Evolutionary conservation across 2,888 invertebrate genomes (phyloP), one percentile per base, ranked within the genome.

Genomic region (Meliscaeva auricollis): DNA sequence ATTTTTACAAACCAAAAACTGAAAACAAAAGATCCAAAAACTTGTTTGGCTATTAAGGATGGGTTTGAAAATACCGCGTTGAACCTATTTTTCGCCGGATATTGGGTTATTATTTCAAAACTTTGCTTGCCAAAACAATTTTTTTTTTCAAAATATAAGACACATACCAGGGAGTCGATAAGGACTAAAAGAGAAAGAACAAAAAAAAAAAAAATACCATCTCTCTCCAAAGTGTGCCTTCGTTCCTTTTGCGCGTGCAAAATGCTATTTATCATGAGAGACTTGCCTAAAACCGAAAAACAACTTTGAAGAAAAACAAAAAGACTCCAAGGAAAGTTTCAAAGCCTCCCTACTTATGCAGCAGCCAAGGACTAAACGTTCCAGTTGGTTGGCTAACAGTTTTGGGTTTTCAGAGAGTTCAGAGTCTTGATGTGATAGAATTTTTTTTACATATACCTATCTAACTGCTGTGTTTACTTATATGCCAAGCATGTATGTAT

Each of bases 241-340:
- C 11, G 46, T 48, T 48, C 20, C 8, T 48, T 48, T 20, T 2
- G 48, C 35, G 82, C 69, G 79, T 79, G 69, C 56, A 70, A 56
- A 74, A 68, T 70, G 64, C 66, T 56, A 80, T 84, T 84, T 68
- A 84, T 84, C 80, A 80, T 76, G 52, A 50, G 50, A 35, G 48
- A 66, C 35, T 72, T 64, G 64, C 75, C 35, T 32, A 52, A 66
- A 69, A 41, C 66, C 46, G 30, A 77, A 69, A 78, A 68, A 69
- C 54, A 56, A 69, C 48, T 50, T 1, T 11, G 11, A 8, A 62
- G 68, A 54, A 75, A 72, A 76, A 66, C 70, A 68, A 77, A 64
- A 60, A 70, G 68, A 60, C 70, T 50, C 26, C 17, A 41, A 50
- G 38, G 52, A 32, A 80, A 81, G 70, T 70, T 20, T 9, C 26